Evolutionary conservation across 92 coral and sea anemone genomes (phyloP), one percentile per base, ranked within the genome.

Genomic region (Actinernus sp.): DNA sequence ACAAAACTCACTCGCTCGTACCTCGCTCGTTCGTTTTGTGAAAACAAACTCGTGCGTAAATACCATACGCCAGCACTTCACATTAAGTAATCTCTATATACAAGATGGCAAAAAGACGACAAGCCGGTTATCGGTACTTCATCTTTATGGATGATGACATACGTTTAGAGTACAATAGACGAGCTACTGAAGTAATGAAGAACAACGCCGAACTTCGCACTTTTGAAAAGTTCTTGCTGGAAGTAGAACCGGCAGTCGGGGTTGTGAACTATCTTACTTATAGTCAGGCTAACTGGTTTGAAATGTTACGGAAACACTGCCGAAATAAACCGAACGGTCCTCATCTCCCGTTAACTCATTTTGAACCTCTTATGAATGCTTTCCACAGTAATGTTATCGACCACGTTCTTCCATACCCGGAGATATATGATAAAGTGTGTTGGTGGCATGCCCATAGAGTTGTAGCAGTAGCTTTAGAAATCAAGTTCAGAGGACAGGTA

Each of bases 241-340:
- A 34, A 13, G 58, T 73, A 50, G 80, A 86, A 11, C 92, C 92
- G 0, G 92, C 75, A 26, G 78, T 86, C 0, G 92, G 88, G 2
- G 34, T 74, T 22, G 49, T 71, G 12, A 60, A 74, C 51, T 44
- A 79, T 41, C 0, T 1, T 0, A 47, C 41, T 17, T 55, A 61
- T 20, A 20, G 39, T 16, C 80, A 47, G 0, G 74, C 49, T 0
- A 34, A 27, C 6, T 27, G 32, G 9, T 37, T 61, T 12, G 25
- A 32, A 49, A 57, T 30, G 23, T 67, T 87, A 25, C 63, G 62
- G n/a, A 21, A 1, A 14, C 61, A 64, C 22, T 82, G 89, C 41
- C 62, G 51, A 2, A 61, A 49, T 11, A 59, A 37, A 4, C 61
- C 79, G 17, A n/a, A n/a, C n/a, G 17, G 5, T 38, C 29, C 71